Conservation (phyloP, 2,113 vertebrate species). For the Sebastes schlegelii region DNA sequence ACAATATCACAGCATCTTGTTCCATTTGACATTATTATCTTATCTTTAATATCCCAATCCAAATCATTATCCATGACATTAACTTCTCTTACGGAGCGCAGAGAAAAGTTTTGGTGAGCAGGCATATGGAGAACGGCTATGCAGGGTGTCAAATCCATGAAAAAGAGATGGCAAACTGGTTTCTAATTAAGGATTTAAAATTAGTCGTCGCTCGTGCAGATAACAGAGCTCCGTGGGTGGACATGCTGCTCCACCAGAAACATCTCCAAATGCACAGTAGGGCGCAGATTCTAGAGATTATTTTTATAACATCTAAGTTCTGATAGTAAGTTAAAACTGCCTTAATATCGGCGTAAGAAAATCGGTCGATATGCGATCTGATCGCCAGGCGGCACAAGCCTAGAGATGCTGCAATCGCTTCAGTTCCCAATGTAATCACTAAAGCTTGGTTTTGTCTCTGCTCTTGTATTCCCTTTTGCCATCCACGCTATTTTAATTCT, state of each 20-base stretch:
- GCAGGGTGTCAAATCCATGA: not conserved
- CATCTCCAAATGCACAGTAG: no score
- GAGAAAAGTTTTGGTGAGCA: not conserved
- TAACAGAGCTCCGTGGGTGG: not conserved
- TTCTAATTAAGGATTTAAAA: not conserved
- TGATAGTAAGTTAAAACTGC: not conserved
- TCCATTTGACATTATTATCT: no score
- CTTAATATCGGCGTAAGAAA: not conserved
- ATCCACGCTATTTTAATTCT: conserved; percentile 68
- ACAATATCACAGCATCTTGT: not conserved
- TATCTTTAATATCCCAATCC: not conserved
- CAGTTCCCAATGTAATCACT: conserved; percentile 28
- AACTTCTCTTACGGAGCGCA: not conserved
- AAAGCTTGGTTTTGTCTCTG: conserved; percentile 27
- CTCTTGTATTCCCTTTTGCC: conserved; percentile 49
- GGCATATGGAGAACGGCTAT: not conserved
- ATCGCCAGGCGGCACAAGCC: not conserved
- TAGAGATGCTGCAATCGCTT: not conserved
- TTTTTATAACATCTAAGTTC: not conserved
- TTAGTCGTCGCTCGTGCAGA: not conserved
- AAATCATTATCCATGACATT: not conserved
- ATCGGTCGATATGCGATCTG: not conserved
- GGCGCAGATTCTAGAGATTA: not conserved
- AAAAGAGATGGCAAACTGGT: not conserved
- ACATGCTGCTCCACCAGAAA: not conserved